Evolutionary conservation across 1,140 invertebrate genomes (phyloP).

Genomic region (Caenorhabditis inopinata): DNA sequence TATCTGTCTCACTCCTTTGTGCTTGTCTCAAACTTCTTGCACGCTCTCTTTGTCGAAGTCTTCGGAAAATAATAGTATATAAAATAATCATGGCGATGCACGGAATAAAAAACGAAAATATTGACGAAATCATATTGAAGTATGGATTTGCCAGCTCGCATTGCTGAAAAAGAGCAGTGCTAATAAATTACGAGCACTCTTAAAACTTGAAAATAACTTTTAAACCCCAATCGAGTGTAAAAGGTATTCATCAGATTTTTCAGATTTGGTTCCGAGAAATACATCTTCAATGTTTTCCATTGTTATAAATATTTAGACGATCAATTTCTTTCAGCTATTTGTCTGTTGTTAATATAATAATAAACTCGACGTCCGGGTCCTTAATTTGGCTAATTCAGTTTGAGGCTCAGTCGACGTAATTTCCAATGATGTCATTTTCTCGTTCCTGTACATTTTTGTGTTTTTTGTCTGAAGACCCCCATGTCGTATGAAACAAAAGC

Average conservation of each 20-base stretch:
- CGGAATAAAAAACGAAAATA: slow-evolving; percentile 98
- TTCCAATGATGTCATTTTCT: slow-evolving; percentile 13
- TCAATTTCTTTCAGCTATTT: neutral
- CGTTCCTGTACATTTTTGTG: neutral
- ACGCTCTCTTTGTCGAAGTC: slow-evolving; percentile 55
- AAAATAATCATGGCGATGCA: slow-evolving; percentile 98
- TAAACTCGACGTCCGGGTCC: neutral
- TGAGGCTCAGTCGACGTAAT: neutral
- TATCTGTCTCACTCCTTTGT: slow-evolving; percentile 35
- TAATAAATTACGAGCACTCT: too few relatives aligned
- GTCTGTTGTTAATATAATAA: neutral
- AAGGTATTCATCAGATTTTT: too few relatives aligned
- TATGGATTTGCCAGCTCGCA: slow-evolving; percentile 92
- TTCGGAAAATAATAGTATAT: slow-evolving; percentile 95
- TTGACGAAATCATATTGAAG: slow-evolving; percentile 95
- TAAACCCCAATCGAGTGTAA: too few relatives aligned
- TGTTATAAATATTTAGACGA: neutral
- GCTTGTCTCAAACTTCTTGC: slow-evolving; percentile 54
- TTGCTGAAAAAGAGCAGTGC: too few relatives aligned
- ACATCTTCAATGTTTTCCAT: neutral
- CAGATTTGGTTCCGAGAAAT: neutral
- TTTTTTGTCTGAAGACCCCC: neutral
- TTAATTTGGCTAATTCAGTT: neutral
- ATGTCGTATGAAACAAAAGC: neutral
- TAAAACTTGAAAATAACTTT: too few relatives aligned